Conservation (phyloP, 2,888 invertebrate species). For the Andrena bicolor region DNA sequence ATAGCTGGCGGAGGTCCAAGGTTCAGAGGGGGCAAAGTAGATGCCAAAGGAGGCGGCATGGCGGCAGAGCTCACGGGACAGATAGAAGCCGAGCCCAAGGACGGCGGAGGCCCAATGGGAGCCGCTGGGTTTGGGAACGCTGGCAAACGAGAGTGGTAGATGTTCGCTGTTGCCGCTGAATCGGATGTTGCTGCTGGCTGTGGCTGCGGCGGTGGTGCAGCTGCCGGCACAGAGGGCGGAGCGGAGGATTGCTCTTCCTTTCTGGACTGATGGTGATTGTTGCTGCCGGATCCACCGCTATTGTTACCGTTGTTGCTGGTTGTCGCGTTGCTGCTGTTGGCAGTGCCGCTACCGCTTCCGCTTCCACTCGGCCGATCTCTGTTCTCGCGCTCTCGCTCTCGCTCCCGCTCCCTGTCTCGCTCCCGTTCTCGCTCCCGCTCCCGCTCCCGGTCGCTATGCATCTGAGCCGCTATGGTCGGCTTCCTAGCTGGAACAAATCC, state of each 20-base stretch:
- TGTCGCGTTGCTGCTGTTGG: conserved; percentile 27
- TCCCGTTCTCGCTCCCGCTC: conserved; percentile 83
- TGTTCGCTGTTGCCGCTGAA: conserved; percentile 64
- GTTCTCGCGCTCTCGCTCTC: conserved; percentile 81
- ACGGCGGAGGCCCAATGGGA: conserved; percentile 74
- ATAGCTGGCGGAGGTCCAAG: conserved; percentile 75
- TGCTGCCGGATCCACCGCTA: conserved; percentile 55
- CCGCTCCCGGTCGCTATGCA: conserved; percentile 86
- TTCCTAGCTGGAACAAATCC: conserved; percentile 88
- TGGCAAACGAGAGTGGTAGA: conserved; percentile 78
- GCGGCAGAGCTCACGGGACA: conserved; percentile 78
- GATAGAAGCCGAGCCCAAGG: conserved; percentile 75
- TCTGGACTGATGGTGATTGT: conserved; percentile 73
- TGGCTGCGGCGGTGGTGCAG: conserved; percentile 48
- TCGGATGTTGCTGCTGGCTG: conserved; percentile 55
- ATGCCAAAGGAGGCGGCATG: conserved; percentile 75
- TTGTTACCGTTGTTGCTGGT: conserved; percentile 43
- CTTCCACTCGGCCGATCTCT: conserved; percentile 80
- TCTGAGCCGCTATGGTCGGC: conserved; percentile 86
- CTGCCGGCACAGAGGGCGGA: conserved; percentile 25
- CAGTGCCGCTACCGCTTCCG: conserved; percentile 53
- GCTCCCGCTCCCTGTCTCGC: conserved; percentile 73
- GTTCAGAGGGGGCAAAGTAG: conserved; percentile 73
- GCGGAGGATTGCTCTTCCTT: conserved; percentile 76
- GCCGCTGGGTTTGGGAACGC: conserved; percentile 75